Evolutionary conservation across 1,140 invertebrate genomes (phyloP), one percentile per base, ranked within the genome.

Genomic region (Oppia nitens): DNA sequence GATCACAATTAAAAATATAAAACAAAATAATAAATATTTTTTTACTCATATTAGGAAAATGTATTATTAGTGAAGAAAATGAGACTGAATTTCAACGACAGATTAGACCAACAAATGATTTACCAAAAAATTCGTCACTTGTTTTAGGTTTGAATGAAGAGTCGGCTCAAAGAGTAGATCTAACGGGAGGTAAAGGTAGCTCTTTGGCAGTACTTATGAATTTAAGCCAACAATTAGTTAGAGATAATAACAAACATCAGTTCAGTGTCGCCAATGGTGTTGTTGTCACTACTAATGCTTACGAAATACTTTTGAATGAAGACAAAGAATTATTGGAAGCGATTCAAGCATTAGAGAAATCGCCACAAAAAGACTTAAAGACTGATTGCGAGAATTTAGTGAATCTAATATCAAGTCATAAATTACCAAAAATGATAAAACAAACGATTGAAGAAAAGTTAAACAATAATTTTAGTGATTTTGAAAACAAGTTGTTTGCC

Each of bases 101-200:
- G 14, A 53, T 32, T 14, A 32, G 11, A 56, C 3, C 32, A 56
- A 53, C 32, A 3, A 23, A 25, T 45, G 47, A 56, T 49, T 23
- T 20, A 11, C 3, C 47, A 12, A 14, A 3, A 53, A 40, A 17
- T 40, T 51, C 49, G 14, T 51, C n/a, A 20, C 14, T 56, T 26
- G 55, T 56, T 23, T 26, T 56, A 24, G 6, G n/a, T 20, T 21
- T 56, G 28, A 32, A 53, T 6, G 12, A 56, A 26, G 55, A 56
- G 17, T 47, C 28, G 14, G 28, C 55, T 12, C 3, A 28, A 49
- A 3, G 9, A 6, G 47, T 49, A 1, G 60, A 66, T 3, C 64
- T 79, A n/a, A 80, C 82, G 0, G 83, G 83, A 1, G 83, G 82
- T 1, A 85, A 85, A 70, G 83, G 80, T 27, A 76, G 78, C 11